A percentile compares a stretch with the other conserved stretches of the same genome.
phyloP scores from a whole-genome alignment of 2,888 invertebrate genomes.

The Cerastoderma edule region DNA sequence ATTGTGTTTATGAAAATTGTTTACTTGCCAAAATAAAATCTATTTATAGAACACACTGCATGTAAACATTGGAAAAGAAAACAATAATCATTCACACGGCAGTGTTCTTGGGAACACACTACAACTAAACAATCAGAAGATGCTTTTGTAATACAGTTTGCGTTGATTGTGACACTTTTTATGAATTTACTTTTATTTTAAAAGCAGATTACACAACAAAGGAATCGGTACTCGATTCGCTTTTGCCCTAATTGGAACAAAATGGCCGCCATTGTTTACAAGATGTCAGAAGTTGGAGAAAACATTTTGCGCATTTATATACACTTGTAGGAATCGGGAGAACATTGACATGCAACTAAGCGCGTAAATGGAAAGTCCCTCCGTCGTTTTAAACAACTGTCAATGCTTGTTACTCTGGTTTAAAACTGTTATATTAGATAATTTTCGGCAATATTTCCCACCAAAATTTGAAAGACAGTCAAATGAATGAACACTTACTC shows the following conservation, averaged over 20 bases:
- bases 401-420: not conserved
- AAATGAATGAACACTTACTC: constrained; percentile 90
- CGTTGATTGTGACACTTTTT: not conserved
- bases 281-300: constrained; percentile 69
- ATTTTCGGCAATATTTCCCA: constrained; percentile 72
- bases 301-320: not conserved
- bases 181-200: not conserved
- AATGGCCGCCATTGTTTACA: constrained; percentile 82
- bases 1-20: too few species aligned
- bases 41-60: constrained; percentile 52
- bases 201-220: constrained; percentile 51
- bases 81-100: not conserved
- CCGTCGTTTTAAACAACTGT: constrained; percentile 4
- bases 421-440: constrained; percentile 12
- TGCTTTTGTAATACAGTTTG: not conserved
- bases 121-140: not conserved
- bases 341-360: too few species aligned
- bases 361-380: too few species aligned
- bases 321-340: too few species aligned
- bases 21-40: constrained; percentile 30
- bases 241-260: constrained; percentile 54
- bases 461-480: constrained; percentile 80
- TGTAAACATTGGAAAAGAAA: constrained; percentile 42
- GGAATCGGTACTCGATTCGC: constrained; percentile 28
- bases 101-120: not conserved